A percentile compares a stretch with the other conserved stretches of the same genome.
phyloP scores from a whole-genome alignment of 2,888 invertebrate species.

The Agriopis aurantiaria region DNA sequence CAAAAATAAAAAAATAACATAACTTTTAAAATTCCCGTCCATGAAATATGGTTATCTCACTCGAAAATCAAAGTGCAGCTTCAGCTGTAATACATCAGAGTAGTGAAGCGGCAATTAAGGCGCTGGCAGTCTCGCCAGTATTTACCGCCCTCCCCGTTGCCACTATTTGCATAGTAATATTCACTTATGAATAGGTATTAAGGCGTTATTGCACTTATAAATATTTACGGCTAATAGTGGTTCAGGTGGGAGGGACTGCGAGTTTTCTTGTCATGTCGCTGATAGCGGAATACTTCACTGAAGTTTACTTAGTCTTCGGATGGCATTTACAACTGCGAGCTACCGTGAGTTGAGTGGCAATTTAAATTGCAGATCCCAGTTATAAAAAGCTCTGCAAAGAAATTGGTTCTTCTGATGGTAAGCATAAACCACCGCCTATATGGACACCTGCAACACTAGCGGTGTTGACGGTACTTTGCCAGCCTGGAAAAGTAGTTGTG shows the following conservation, averaged over 20 bases:
- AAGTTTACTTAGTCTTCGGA: neutral
- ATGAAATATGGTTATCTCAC: slow-evolving; percentile 13
- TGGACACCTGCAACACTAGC: no score
- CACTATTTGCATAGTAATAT: slow-evolving; percentile 85
- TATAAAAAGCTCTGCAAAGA: no score
- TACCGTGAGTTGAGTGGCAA: neutral
- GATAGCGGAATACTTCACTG: slow-evolving; percentile 69
- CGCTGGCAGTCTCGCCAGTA: slow-evolving; percentile 65
- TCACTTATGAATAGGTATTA: slow-evolving; percentile 86
- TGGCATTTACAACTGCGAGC: no score
- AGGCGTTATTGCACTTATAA: slow-evolving; percentile 83
- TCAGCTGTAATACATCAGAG: slow-evolving; percentile 39
- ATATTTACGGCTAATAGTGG: slow-evolving; percentile 76
- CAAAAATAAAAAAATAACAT: neutral
- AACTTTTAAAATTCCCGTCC: neutral
- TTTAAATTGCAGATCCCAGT: no score
- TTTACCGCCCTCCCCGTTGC: slow-evolving; percentile 74
- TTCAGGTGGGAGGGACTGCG: slow-evolving; percentile 66
- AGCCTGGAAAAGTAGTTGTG: no score
- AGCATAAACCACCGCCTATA: no score
- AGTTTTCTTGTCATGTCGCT: slow-evolving; percentile 74
- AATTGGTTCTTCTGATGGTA: no score
- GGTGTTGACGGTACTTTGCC: no score
- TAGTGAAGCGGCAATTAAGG: slow-evolving; percentile 68
- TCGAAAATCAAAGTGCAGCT: slow-evolving; percentile 20